Conservation (phyloP, 2,888 invertebrate species). For the Cryptus armator region DNA sequence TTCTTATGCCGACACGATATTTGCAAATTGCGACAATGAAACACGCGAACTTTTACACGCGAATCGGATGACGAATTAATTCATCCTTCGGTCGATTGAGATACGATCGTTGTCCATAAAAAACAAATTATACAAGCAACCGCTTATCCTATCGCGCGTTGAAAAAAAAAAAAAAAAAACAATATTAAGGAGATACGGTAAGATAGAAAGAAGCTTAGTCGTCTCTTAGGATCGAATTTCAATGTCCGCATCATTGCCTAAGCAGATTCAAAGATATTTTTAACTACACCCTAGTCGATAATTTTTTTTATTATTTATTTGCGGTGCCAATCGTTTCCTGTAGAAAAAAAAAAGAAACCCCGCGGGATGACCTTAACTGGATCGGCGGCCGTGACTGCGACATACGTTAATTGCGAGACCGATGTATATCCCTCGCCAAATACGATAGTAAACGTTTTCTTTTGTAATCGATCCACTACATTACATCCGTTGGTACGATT, state of each 20-base stretch:
- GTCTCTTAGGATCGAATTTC: no score
- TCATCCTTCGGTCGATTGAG: background rate
- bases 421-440: constrained; percentile 23
- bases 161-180: no score
- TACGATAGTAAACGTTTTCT: constrained; percentile 35
- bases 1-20: background rate
- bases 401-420: constrained; percentile 43
- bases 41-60: background rate
- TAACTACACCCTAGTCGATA: no score
- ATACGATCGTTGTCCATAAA: no score
- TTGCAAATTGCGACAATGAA: constrained; percentile 6
- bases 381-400: background rate
- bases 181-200: no score
- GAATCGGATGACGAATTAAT: background rate
- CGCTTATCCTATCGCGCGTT: no score
- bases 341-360: constrained; percentile 2
- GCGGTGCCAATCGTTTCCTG: constrained; percentile 20
- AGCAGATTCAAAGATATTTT: no score
- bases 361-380: background rate
- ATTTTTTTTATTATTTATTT: no score
- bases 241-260: no score
- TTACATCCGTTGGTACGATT: constrained; percentile 22
- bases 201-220: no score
- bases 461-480: constrained; percentile 36
- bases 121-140: no score